Percentiles rank a stretch among this genome's conserved stretches.
These are phyloP conservation scores for Hypsopygia costalis DNA, from an alignment of 2,888 invertebrate genomes.

Conservation along the genomic window DNA sequence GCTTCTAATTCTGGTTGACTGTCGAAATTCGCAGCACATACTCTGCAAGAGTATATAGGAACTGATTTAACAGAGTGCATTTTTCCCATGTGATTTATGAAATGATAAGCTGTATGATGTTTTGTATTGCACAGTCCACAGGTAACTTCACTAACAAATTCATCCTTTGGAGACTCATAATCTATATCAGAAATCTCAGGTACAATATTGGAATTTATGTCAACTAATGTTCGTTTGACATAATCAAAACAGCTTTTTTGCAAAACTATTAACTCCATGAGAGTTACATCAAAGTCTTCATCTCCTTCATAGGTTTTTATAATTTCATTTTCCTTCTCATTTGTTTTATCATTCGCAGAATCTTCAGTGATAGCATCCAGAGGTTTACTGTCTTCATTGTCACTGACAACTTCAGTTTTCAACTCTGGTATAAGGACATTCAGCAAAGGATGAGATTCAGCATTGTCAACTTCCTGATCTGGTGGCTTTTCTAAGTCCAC, in stretches of 20 bases:
- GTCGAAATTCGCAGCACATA: slow-evolving; percentile 62
- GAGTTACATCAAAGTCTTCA: slow-evolving; percentile 69
- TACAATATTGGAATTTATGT: slow-evolving; percentile 45
- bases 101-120: slow-evolving; percentile 33
- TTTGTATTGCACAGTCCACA: slow-evolving; percentile 55
- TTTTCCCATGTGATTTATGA: slow-evolving; percentile 55
- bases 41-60: slow-evolving; percentile 57
- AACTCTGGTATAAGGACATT: slow-evolving; percentile 38
- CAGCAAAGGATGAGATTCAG: slow-evolving; percentile 22
- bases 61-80: slow-evolving; percentile 55
- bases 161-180: slow-evolving; percentile 39
- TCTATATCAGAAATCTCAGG: slow-evolving; percentile 48
- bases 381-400: slow-evolving; percentile 20
- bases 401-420: slow-evolving; percentile 36
- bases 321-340: slow-evolving; percentile 25
- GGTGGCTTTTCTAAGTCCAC: slow-evolving; percentile 43
- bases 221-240: slow-evolving; percentile 37
- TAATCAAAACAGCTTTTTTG: slow-evolving; percentile 67
- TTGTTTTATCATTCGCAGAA: slow-evolving; percentile 10
- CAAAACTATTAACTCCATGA: slow-evolving; percentile 62
- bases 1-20: slow-evolving; percentile 45
- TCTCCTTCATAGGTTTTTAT: slow-evolving; percentile 52
- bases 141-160: slow-evolving; percentile 33
- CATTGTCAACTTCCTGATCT: slow-evolving; percentile 14
- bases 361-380: not conserved